Evolutionary conservation across 1,140 invertebrate species (phyloP).

Genomic region (Tetramorium alpestre): DNA sequence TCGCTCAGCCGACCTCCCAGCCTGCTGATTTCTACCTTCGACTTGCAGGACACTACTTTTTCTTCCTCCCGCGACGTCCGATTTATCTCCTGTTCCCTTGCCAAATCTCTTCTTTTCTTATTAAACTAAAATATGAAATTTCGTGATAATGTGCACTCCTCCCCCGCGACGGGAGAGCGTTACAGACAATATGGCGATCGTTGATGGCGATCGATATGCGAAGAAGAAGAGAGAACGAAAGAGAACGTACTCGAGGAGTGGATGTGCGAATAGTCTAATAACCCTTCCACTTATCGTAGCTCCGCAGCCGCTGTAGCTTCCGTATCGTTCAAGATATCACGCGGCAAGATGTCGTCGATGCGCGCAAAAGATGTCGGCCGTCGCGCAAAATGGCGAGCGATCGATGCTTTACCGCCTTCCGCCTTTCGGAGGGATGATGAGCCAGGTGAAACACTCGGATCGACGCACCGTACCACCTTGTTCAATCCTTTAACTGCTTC

Average conservation of each 20-base stretch:
- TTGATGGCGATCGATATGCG: conserved; percentile 28
- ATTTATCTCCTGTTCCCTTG: not conserved
- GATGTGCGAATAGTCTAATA: not conserved
- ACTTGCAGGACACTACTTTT: conserved; percentile 67
- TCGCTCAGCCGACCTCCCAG: conserved; percentile 85
- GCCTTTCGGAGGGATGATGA: conserved; percentile 60
- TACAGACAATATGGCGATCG: not conserved
- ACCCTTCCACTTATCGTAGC: not conserved
- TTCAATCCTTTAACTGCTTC: not conserved
- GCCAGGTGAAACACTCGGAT: conserved; percentile 54
- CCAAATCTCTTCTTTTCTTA: not conserved
- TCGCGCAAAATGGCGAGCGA: conserved; percentile 83
- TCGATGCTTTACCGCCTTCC: conserved; percentile 76
- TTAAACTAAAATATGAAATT: not conserved
- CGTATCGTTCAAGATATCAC: conserved; percentile 52
- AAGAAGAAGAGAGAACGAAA: not conserved
- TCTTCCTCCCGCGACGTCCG: conserved; percentile 28
- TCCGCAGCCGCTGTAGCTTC: conserved; percentile 27
- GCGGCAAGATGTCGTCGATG: conserved; percentile 72
- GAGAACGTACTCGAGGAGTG: not conserved
- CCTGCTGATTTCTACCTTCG: conserved; percentile 82
- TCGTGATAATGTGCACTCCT: conserved; percentile 16
- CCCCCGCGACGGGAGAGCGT: not conserved
- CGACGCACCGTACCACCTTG: conserved; percentile 2
- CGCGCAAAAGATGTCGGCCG: conserved; percentile 73